These are phyloP conservation scores for Trididemnum clinides DNA, from an alignment of 23 tunicate species.

Conservation along the genomic window DNA sequence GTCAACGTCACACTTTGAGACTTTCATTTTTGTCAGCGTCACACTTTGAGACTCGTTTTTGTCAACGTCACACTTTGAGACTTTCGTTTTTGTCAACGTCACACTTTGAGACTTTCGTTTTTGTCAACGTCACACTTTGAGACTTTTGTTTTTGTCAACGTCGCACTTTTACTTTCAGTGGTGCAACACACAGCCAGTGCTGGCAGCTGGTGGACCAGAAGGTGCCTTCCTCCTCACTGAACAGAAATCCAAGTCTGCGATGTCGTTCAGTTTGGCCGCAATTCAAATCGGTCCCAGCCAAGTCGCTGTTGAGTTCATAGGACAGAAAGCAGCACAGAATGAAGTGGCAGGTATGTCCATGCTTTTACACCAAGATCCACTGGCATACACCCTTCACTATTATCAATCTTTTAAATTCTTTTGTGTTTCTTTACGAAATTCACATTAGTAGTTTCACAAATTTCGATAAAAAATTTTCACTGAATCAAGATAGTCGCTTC, in stretches of 20 bases:
- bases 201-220: conserved; percentile 43
- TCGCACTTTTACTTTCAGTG: conserved; percentile 41
- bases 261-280: conserved; percentile 67
- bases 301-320: conserved; percentile 65
- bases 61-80: too few relatives aligned
- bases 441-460: neutral
- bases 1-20: too few relatives aligned
- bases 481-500: too few relatives aligned
- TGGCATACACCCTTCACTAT: neutral
- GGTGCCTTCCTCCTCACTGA: conserved; percentile 63
- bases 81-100: too few relatives aligned
- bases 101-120: too few relatives aligned
- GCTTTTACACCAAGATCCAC: neutral
- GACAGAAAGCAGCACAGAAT: conserved; percentile 40
- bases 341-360: neutral
- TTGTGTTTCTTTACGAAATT: neutral
- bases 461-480: neutral
- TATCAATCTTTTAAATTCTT: neutral
- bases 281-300: conserved; percentile 61
- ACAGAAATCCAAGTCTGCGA: conserved; percentile 54
- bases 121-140: too few relatives aligned
- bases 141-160: neutral
- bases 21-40: too few relatives aligned
- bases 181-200: conserved; percentile 46
- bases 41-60: too few relatives aligned